Conservation (phyloP, 2,797 vertebrate genomes). For the Eleutherodactylus coqui region DNA sequence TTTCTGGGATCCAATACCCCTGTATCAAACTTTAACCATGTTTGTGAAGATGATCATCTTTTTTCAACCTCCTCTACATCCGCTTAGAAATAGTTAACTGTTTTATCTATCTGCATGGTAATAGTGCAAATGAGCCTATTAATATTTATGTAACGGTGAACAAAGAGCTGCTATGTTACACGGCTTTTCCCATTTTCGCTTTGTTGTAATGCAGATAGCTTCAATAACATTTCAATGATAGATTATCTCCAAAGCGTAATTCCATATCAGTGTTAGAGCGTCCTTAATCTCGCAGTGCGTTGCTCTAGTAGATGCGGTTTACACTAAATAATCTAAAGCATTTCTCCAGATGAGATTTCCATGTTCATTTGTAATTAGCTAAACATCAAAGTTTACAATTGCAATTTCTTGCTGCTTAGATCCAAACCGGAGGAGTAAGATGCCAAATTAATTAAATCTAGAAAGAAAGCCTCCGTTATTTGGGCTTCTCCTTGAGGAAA, state of each 20-base stretch:
- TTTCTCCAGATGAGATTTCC: neutral
- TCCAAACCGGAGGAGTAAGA: neutral
- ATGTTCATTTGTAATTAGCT: slow-evolving; percentile 22
- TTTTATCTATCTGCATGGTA: neutral
- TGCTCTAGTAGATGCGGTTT: neutral
- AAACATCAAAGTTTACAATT: slow-evolving; percentile 30
- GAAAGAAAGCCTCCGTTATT: neutral
- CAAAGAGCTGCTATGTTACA: neutral
- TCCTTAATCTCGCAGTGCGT: slow-evolving; percentile 18
- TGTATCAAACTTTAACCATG: neutral
- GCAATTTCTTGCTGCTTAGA: slow-evolving; percentile 1
- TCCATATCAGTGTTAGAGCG: neutral
- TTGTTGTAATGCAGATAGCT: slow-evolving; percentile 18
- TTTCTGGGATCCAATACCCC: neutral
- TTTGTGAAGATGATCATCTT: neutral
- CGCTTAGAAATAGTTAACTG: neutral
- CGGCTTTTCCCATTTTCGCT: neutral
- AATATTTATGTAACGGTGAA: neutral
- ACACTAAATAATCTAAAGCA: slow-evolving; percentile 1
- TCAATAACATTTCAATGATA: slow-evolving; percentile 3
- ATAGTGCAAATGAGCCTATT: neutral
- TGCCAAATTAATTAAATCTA: neutral
- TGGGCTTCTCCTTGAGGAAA: slow-evolving; percentile 16
- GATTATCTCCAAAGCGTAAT: neutral
- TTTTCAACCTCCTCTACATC: neutral